Evolutionary conservation across 2,113 vertebrate species (phyloP), one percentile per base, ranked within the genome.

Genomic region (Forbesichthys papilliferus): DNA sequence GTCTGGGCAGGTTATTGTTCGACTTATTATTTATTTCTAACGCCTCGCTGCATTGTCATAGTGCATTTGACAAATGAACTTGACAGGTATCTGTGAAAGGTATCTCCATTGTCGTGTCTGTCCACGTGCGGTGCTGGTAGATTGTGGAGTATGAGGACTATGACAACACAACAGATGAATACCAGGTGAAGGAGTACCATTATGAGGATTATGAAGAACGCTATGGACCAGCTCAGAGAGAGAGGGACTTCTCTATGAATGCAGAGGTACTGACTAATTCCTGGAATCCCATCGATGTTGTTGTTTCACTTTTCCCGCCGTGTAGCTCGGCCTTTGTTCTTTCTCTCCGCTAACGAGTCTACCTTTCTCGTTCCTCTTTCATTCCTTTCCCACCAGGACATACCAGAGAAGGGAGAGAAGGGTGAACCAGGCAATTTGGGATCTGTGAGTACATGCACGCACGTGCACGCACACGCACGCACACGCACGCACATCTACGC

Each of bases 381-480:
- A 1, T 68, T 60, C 66, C 36, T n/a, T 14, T 4, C 20, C 36
- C 1, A 55, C n/a, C n/a, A 87, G 88, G 20, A 84, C 57, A 71
- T 94, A 27, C 94, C 96, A 0, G 96, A 98, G 85, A 99, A 99
- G 63, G 98, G 98, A 4, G 86, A 99, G 66, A 99, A 99, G 59
- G 98, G 98, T 14, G 97, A 99, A 3, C 95, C 95, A 0, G 94
- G 94, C 0, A 86, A 91, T 69, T 89, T 98, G 3, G 96, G 96
- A 61, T 86, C 85, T 47, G 97, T 99, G 89, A 95, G 95, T 69
- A 72, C 71, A 66, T 18, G 27, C 61, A 33, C 14, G 58, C 18
- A 33, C 54, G 42, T 66, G n/a, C n/a, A 14, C 48, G 3, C n/a
- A n/a, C 33, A n/a, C 33, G 27, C 14, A 42, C 48, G 33, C 48